Evolutionary conservation across 2,797 vertebrate species (phyloP).

Genomic region (Ceryle rudis): DNA sequence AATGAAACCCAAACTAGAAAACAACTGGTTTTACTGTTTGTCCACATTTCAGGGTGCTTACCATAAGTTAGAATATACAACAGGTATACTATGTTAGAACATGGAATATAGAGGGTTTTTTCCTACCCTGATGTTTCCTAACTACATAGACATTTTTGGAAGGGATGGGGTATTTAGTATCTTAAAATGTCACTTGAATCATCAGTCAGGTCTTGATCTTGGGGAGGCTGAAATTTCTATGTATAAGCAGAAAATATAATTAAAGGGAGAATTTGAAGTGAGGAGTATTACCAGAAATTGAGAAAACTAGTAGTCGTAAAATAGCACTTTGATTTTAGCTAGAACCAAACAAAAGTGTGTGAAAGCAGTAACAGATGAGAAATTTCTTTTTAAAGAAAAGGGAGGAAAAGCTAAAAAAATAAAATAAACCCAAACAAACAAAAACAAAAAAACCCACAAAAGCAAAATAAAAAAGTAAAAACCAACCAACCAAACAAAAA

Average conservation of each 20-base stretch:
- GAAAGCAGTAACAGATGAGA: not conserved
- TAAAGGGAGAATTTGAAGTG: not conserved
- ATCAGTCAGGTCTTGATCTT: not conserved
- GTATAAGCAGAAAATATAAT: not conserved
- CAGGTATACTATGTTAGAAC: not conserved
- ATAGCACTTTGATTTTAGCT: not conserved
- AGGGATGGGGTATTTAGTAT: not conserved
- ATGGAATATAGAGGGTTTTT: not conserved
- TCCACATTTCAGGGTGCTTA: not conserved
- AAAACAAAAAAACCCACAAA: too few relatives aligned
- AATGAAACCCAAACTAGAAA: not conserved
- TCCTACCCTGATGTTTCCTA: not conserved
- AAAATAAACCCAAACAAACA: too few relatives aligned
- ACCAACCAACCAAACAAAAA: too few relatives aligned
- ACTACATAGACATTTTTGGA: not conserved
- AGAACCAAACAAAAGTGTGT: not conserved
- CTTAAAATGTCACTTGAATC: not conserved
- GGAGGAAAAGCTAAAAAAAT: not conserved
- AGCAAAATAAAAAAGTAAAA: too few relatives aligned
- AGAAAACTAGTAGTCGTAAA: not conserved
- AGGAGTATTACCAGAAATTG: not conserved
- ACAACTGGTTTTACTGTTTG: not conserved
- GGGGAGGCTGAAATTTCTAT: not conserved
- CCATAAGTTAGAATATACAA: not conserved
- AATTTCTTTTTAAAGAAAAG: not conserved